A percentile compares a stretch with the other conserved stretches of the same genome.
These are phyloP conservation scores for Corythaeola cristata DNA, from an alignment of 2,113 vertebrate species.

Conservation along the genomic window DNA sequence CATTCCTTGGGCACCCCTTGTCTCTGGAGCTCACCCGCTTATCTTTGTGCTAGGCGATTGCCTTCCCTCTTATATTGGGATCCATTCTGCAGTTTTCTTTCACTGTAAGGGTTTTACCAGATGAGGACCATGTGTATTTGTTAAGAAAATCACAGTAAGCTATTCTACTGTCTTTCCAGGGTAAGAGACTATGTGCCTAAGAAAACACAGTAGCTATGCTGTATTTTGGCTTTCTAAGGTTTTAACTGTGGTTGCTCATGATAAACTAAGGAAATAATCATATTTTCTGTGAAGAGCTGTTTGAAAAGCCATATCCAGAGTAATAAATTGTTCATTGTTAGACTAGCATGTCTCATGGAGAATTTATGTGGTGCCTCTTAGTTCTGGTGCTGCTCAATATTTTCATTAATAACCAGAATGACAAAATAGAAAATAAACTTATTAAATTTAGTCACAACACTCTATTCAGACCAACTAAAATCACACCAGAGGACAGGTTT, in stretches of 20 bases:
- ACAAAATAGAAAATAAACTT: not conserved
- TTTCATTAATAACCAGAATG: not conserved
- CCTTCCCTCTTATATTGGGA: not conserved
- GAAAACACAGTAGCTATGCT: not conserved
- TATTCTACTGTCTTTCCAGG: not conserved
- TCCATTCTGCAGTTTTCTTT: not conserved
- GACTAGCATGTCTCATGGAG: not conserved
- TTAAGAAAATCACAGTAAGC: not conserved
- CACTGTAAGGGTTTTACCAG: not conserved
- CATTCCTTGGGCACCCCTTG: not conserved
- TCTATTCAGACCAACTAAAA: not conserved
- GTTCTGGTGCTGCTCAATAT: not conserved
- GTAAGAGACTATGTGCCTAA: not conserved
- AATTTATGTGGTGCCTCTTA: not conserved
- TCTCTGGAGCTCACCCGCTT: not conserved
- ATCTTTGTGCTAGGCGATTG: not conserved
- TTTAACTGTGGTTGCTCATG: not conserved
- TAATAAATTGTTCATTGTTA: slow-evolving; percentile 3
- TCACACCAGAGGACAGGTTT: not conserved
- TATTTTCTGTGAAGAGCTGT: not conserved
- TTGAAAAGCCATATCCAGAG: not conserved
- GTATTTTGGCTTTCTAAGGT: not conserved
- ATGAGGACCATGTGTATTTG: not conserved
- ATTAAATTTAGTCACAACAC: not conserved
- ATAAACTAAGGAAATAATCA: not conserved